Evolutionary conservation across 1,140 invertebrate genomes (phyloP).

Genomic region (Hydropsyche tenuis): DNA sequence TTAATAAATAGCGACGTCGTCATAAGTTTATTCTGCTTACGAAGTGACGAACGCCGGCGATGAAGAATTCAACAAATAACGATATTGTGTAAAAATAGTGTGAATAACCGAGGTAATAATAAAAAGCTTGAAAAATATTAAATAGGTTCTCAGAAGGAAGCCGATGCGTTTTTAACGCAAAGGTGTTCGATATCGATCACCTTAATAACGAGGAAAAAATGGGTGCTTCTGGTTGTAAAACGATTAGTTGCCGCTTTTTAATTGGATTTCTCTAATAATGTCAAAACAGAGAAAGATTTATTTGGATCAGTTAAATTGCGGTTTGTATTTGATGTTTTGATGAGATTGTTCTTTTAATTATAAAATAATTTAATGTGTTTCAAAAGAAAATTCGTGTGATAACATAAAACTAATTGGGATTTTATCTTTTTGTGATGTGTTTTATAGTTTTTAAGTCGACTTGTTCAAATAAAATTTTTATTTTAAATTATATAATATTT

Average conservation of each 20-base stretch:
- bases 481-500: too few relatives aligned
- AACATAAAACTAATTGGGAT: too few relatives aligned
- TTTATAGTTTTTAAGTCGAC: too few relatives aligned
- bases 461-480: too few relatives aligned
- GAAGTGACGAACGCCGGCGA: background rate
- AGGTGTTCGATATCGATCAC: background rate
- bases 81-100: background rate
- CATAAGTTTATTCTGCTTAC: conserved; percentile 33
- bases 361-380: too few relatives aligned
- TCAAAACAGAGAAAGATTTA: background rate
- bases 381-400: too few relatives aligned
- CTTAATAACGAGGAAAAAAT: background rate
- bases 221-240: background rate
- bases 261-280: background rate
- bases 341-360: too few relatives aligned
- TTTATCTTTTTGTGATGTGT: too few relatives aligned
- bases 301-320: background rate
- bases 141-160: background rate
- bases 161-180: background rate
- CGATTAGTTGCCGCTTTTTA: background rate
- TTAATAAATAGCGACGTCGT: conserved; percentile 42
- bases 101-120: too few relatives aligned
- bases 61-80: background rate
- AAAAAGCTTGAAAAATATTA: background rate
- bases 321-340: too few relatives aligned